These are phyloP conservation scores for Epicampocera succincta DNA, from an alignment of 2,888 invertebrate species.

Conservation along the genomic window DNA sequence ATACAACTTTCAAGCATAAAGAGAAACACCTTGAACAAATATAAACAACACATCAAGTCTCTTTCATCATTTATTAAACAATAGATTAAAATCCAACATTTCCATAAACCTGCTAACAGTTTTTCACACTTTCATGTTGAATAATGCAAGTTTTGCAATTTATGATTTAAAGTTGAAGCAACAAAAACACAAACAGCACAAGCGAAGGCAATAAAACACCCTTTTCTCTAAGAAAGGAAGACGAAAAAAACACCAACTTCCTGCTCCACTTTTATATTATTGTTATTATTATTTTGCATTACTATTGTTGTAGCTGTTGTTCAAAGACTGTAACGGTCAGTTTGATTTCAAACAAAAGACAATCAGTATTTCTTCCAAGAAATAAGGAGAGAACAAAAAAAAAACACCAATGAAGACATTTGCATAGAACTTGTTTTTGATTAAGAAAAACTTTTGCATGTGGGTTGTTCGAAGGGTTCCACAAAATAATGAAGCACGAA, in stretches of 20 bases:
- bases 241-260: slow-evolving; percentile 16
- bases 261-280: neutral
- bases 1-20: slow-evolving; percentile 8
- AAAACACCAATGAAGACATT: slow-evolving; percentile 42
- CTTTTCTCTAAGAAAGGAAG: neutral
- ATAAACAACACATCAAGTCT: slow-evolving; percentile 32
- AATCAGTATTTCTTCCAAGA: slow-evolving; percentile 29
- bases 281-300: neutral
- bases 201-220: slow-evolving; percentile 26
- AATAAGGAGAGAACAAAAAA: neutral
- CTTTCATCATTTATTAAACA: slow-evolving; percentile 61
- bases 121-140: slow-evolving; percentile 63
- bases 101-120: slow-evolving; percentile 33
- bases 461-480: neutral
- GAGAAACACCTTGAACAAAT: slow-evolving; percentile 32
- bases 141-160: slow-evolving; percentile 65
- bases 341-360: slow-evolving; percentile 46
- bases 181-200: neutral
- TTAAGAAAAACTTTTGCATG: slow-evolving; percentile 13
- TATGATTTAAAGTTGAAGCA: slow-evolving; percentile 50
- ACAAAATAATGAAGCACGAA: slow-evolving; percentile 25
- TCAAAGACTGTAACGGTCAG: slow-evolving; percentile 21
- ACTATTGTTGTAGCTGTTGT: slow-evolving; percentile 7
- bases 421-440: slow-evolving; percentile 42
- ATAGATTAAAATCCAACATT: slow-evolving; percentile 43